These are phyloP conservation scores for Zosterops borbonicus DNA, from an alignment of 2,113 vertebrate species.

Conservation along the genomic window DNA sequence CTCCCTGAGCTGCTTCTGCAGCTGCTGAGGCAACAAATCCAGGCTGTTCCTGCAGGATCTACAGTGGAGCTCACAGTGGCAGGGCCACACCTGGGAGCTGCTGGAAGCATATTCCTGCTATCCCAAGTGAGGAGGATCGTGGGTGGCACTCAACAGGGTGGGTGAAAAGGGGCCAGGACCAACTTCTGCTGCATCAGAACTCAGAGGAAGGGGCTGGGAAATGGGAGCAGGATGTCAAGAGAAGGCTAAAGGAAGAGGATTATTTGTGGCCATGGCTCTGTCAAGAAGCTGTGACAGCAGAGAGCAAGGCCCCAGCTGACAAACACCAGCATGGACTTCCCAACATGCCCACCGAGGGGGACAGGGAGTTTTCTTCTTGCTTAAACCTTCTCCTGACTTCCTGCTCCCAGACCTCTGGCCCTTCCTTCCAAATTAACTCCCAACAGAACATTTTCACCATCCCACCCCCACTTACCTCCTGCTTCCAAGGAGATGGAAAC, in stretches of 20 bases:
- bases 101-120: neutral
- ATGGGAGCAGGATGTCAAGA: neutral
- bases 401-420: neutral
- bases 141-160: neutral
- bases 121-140: neutral
- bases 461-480: slow-evolving; percentile 54
- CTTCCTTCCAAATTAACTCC: slow-evolving; percentile 4
- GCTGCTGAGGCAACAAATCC: neutral
- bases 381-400: neutral
- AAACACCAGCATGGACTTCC: neutral
- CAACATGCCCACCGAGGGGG: neutral
- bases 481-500: neutral
- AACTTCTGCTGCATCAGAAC: slow-evolving; percentile 63
- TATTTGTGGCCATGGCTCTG: neutral
- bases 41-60: neutral
- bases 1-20: neutral
- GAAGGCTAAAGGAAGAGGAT: neutral
- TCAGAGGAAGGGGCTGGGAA: neutral
- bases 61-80: neutral
- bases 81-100: neutral
- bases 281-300: neutral
- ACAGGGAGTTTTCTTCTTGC: neutral
- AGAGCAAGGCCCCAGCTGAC: neutral
- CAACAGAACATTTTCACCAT: neutral
- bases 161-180: slow-evolving; percentile 14